Percentiles rank a stretch among this genome's conserved stretches.
Evolutionary conservation across 1,140 invertebrate species (phyloP).

Genomic region (Bombus affinis): DNA sequence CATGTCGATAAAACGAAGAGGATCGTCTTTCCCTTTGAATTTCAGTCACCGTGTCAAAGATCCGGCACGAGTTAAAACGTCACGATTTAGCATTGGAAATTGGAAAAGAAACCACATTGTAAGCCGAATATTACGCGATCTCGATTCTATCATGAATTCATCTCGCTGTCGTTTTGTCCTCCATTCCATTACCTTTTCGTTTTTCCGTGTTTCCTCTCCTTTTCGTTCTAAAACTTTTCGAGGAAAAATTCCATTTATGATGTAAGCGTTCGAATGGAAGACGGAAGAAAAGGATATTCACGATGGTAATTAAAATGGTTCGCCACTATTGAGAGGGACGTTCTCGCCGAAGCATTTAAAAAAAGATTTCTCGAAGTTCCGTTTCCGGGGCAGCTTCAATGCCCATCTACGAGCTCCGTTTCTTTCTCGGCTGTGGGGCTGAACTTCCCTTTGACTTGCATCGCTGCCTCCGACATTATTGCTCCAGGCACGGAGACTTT

Average conservation of each 20-base stretch:
- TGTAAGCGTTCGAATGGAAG: background rate
- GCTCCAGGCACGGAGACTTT: conserved; percentile 39
- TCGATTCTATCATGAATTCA: too few relatives aligned
- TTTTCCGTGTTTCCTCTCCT: background rate
- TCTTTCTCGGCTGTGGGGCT: conserved; percentile 19
- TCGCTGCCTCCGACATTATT: conserved; percentile 44
- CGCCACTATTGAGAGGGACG: background rate
- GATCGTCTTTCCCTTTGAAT: too few relatives aligned
- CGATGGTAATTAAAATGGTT: conserved; percentile 19
- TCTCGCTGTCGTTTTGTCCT: background rate
- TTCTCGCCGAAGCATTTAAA: background rate
- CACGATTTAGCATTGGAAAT: background rate
- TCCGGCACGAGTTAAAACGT: background rate
- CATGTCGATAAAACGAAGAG: too few relatives aligned
- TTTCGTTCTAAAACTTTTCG: background rate
- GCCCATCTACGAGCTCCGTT: background rate
- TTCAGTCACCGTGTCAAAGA: too few relatives aligned
- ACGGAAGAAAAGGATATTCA: background rate
- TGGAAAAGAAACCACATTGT: background rate
- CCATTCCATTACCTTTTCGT: background rate
- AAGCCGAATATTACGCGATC: too few relatives aligned
- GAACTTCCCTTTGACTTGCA: conserved; percentile 55
- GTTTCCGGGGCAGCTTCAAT: conserved; percentile 17
- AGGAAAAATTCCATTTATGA: background rate
- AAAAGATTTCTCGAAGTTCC: conserved; percentile 18